Conservation (phyloP, 2,797 vertebrate genomes). For the Epinephelus awoara region DNA sequence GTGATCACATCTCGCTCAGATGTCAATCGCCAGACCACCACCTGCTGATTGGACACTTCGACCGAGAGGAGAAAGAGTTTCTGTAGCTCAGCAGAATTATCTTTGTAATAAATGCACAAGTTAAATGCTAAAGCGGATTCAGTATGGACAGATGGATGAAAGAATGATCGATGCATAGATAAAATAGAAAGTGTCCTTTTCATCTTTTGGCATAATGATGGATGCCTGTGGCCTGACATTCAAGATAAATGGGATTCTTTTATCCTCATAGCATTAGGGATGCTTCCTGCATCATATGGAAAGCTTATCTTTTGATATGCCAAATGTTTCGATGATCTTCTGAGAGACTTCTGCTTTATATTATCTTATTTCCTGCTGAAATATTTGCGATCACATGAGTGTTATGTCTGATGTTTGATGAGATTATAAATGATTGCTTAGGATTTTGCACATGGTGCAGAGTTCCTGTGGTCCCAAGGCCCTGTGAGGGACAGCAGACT, state of each 20-base stretch:
- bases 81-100: conserved; percentile 54
- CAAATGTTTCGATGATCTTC: conserved; percentile 45
- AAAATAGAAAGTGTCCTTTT: conserved; percentile 25
- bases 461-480: conserved; percentile 17
- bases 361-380: conserved; percentile 38
- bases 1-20: conserved; percentile 81
- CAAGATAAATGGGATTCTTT: conserved; percentile 47
- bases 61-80: conserved; percentile 30
- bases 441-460: conserved; percentile 25
- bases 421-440: conserved; percentile 20
- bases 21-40: conserved; percentile 74
- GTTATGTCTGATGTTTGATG: conserved; percentile 29
- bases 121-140: not conserved
- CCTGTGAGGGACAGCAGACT: conserved; percentile 42
- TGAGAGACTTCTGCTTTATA: conserved; percentile 36
- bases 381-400: conserved; percentile 12
- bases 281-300: conserved; percentile 21
- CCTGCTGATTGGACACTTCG: conserved; percentile 75
- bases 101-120: conserved; percentile 23
- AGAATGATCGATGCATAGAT: conserved; percentile 14
- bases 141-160: conserved; percentile 3
- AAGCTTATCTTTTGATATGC: conserved; percentile 41
- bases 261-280: conserved; percentile 30
- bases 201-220: conserved; percentile 25
- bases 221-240: conserved; percentile 27